Base-by-base conservation (phyloP, 2,888 invertebrate genomes). In the Sminthurinus aureus region DNA sequence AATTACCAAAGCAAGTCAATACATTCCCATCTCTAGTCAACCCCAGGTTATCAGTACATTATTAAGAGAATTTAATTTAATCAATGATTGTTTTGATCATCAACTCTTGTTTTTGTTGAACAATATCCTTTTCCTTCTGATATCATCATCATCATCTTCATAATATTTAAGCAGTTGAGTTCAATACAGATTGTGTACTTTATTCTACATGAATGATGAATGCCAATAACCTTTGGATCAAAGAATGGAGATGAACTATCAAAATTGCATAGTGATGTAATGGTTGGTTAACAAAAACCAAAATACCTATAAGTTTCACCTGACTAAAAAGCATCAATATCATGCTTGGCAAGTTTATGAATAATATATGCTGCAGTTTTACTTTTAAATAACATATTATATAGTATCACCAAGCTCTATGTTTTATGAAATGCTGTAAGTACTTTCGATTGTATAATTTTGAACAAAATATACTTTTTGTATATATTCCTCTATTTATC, bases 41-140 rank as follows among this genome's bases (percentile, higher is more conserved):
- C 58, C 77, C 8, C 24, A 78, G 78, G 78, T 78, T 64, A 78
- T 78, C 66, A 64, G 24, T 18, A 71, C 13, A 15, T 71, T 26
- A 78, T 78, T 22, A 50, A 50, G 15, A 52, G 11, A n/a, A 26
- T 18, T 38, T 38, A 38, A 75, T 75, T 51, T 50, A 52, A 75
- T 75, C 75, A 75, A 51, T 75, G 22, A 13, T 75, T 74, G 26
- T 51, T 75, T 71, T 24, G 13, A 24, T 15, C 24, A 13, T 3
- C 71, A 38, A 38, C 38, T 38, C 38, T 38, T 38, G 38, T 38
- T 38, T 38, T 71, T 71, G 22, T 24, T 24, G n/a, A 69, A 20
- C 67, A 69, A 69, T 20, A 11, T 11, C n/a, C 11, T 69, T 69
- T 69, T n/a, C n/a, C 13, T n/a, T 20, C 22, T 22, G 2, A 20